Conservation (phyloP, 1,140 invertebrate species). For the Cyclina sinensis region DNA sequence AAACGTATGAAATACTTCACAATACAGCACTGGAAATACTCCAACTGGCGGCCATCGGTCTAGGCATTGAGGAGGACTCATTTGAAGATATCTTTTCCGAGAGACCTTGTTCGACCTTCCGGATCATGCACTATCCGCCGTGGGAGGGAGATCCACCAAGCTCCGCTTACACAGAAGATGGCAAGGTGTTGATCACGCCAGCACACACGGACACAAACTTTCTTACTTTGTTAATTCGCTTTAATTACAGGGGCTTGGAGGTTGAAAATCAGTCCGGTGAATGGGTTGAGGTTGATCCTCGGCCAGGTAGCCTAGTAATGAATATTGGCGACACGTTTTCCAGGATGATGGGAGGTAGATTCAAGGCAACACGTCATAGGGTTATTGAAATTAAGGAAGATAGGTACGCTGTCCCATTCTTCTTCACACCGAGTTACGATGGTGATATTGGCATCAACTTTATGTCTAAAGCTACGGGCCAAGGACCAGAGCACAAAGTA, state of each 20-base stretch:
- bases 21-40: slow-evolving; percentile 66
- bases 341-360: slow-evolving; percentile 62
- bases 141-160: slow-evolving; percentile 45
- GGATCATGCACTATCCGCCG: slow-evolving; percentile 72
- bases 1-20: slow-evolving; percentile 47
- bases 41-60: slow-evolving; percentile 63
- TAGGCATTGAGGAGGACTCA: slow-evolving; percentile 65
- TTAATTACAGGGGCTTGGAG: slow-evolving; percentile 70
- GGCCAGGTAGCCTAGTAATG: slow-evolving; percentile 71
- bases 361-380: slow-evolving; percentile 72
- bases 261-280: slow-evolving; percentile 35
- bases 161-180: slow-evolving; percentile 51
- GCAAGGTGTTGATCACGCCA: slow-evolving; percentile 55
- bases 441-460: slow-evolving; percentile 68
- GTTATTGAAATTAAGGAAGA: slow-evolving; percentile 68
- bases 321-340: slow-evolving; percentile 75
- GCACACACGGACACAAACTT: slow-evolving; percentile 71
- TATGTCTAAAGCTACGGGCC: slow-evolving; percentile 54
- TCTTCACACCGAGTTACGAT: slow-evolving; percentile 71
- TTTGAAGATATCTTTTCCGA: slow-evolving; percentile 69
- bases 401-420: slow-evolving; percentile 72
- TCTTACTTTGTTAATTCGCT: slow-evolving; percentile 69
- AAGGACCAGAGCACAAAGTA: slow-evolving; percentile 49
- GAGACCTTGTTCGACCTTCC: slow-evolving; percentile 69
- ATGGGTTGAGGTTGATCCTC: slow-evolving; percentile 66